Conservation (phyloP, 1,140 invertebrate genomes). For the Eufriesea mexicana region DNA sequence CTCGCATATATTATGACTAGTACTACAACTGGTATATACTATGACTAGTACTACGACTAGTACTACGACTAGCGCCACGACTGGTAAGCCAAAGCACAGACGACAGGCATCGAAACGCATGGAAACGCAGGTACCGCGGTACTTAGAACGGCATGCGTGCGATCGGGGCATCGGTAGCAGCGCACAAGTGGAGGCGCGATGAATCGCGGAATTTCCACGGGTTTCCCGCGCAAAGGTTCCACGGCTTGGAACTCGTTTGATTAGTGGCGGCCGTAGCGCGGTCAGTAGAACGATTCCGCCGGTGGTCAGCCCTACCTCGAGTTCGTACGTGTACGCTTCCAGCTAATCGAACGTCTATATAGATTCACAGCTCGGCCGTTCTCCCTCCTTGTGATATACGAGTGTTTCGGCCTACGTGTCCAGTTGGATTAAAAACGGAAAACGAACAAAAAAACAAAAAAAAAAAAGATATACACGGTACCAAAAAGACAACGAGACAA, state of each 20-base stretch:
- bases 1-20: too few relatives aligned
- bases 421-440: not conserved
- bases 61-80: too few relatives aligned
- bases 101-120: too few relatives aligned
- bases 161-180: not conserved
- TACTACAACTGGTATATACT: too few relatives aligned
- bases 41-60: not conserved
- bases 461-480: not conserved
- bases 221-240: conserved; percentile 35
- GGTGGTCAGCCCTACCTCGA: conserved; percentile 61
- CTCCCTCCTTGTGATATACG: not conserved
- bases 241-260: conserved; percentile 39
- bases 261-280: conserved; percentile 40
- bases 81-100: too few relatives aligned
- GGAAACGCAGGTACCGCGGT: too few relatives aligned
- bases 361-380: conserved; percentile 7
- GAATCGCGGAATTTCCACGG: conserved; percentile 37
- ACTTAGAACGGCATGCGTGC: not conserved
- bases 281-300: conserved; percentile 69
- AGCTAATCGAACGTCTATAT: conserved; percentile 51
- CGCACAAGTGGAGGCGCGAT: not conserved
- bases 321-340: conserved; percentile 18
- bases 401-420: conserved; percentile 17
- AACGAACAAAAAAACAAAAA: not conserved
- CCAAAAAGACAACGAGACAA: not conserved